Evolutionary conservation across 2,113 vertebrate species (phyloP), one percentile per base, ranked within the genome.

Genomic region (Apteryx mantelli): DNA sequence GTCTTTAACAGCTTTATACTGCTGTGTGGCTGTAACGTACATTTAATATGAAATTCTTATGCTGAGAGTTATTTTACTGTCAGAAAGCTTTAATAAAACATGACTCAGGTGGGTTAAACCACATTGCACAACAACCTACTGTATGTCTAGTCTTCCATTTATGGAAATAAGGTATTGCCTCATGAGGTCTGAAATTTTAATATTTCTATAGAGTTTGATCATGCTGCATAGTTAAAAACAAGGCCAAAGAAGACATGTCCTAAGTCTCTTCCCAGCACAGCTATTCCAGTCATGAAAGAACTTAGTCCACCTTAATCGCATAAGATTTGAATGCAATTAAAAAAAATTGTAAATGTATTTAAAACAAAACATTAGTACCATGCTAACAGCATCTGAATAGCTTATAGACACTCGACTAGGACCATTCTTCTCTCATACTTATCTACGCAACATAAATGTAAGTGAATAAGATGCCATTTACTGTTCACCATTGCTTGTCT

Each of bases 51-150:
- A 71, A 84, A 19, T 71, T 50, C 52, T 50, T 76, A n/a, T 2
- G 12, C 9, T 20, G 53, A 36, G 30, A 52, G 26, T 73, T 25
- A 61, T 60, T 76, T 88, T 81, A 48, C 13, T 88, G 70, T 85
- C n/a, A 89, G 66, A 85, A 96, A 89, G 48, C 44, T 6, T 86
- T 85, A 89, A 68, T 53, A 84, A 89, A 89, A 86, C 26, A 86
- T 3, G 13, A 80, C 2, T 50, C 32, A 60, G 56, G 56, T 17
- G 30, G 30, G 56, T 60, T 34, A 34, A 40, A 40, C 46, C 20
- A 32, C 71, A 32, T 7, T 30, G 26, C 36, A 32, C 7, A 1
- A n/a, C 75, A 94, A 58, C 11, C 40, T 11, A 5, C 28, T 92
- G 14, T 7, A 50, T 21, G 30, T 46, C 20, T 36, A 9, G 19